These are phyloP conservation scores for Paedocypris sp. DNA, from an alignment of 2,113 vertebrate species.

Conservation along the genomic window DNA sequence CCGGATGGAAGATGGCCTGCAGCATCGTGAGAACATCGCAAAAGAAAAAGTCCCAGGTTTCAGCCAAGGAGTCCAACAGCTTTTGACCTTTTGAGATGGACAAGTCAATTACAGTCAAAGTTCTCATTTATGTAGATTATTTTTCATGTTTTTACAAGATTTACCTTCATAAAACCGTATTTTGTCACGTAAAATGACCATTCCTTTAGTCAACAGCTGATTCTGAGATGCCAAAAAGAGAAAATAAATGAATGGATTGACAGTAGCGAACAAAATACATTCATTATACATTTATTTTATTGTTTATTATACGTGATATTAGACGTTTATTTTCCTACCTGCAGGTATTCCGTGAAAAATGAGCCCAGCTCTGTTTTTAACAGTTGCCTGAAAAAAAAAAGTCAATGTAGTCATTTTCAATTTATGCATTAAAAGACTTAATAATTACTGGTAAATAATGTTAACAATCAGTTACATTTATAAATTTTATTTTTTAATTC, in stretches of 20 bases:
- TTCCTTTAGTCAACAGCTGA: conserved; percentile 95
- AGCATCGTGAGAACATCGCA: conserved; percentile 89
- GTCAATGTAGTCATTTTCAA: background rate
- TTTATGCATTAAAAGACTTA: too few species aligned
- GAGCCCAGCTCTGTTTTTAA: conserved; percentile 81
- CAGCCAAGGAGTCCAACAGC: conserved; percentile 87
- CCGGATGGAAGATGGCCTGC: conserved; percentile 94
- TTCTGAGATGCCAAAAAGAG: conserved; percentile 56
- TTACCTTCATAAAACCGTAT: conserved; percentile 96
- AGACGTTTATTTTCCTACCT: conserved; percentile 52
- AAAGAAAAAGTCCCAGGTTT: conserved; percentile 98
- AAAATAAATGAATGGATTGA: background rate
- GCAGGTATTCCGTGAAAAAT: conserved; percentile 79
- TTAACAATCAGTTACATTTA: too few species aligned
- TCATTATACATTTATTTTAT: background rate
- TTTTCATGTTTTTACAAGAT: background rate
- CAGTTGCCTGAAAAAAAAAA: conserved; percentile 58
- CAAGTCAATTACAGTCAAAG: background rate
- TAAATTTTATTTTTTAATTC: too few species aligned
- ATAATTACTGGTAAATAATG: too few species aligned
- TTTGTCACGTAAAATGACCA: conserved; percentile 97
- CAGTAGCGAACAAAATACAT: too few species aligned
- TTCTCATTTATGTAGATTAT: background rate
- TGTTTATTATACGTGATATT: background rate
- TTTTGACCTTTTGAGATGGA: conserved; percentile 81